A percentile compares a stretch with the other conserved stretches of the same genome.
phyloP scores from a whole-genome alignment of 2,888 invertebrate species.

The Lasioglossum calceatum region DNA sequence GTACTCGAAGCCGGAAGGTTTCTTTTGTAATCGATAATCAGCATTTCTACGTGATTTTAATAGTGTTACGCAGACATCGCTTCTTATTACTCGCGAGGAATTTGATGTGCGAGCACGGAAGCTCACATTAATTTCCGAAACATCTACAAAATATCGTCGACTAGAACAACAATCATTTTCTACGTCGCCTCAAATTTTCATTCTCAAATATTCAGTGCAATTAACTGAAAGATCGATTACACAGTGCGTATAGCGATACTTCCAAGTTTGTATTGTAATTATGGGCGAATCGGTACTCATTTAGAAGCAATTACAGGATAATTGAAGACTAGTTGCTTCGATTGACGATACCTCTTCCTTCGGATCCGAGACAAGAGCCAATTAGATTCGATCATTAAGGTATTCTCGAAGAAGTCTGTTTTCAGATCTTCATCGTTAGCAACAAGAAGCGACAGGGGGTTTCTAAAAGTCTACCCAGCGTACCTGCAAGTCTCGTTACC shows the following conservation, averaged over 20 bases:
- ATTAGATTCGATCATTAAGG: background rate
- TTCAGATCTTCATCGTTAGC: background rate
- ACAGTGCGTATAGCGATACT: background rate
- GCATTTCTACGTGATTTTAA: slow-evolving; percentile 30
- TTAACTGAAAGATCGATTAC: background rate
- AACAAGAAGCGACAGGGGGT: slow-evolving; percentile 35
- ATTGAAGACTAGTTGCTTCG: background rate
- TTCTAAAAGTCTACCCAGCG: slow-evolving; percentile 13
- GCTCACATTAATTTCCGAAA: background rate
- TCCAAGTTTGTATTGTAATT: background rate
- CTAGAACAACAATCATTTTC: background rate
- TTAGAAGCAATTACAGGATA: background rate
- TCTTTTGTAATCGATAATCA: slow-evolving; percentile 49
- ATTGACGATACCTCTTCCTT: background rate
- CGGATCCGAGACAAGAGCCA: background rate
- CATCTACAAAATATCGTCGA: background rate
- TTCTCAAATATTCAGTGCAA: background rate
- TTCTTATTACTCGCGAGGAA: slow-evolving; percentile 9
- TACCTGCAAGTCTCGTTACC: background rate
- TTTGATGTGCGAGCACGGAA: background rate
- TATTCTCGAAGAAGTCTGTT: background rate
- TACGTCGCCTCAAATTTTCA: background rate
- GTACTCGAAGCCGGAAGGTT: slow-evolving; percentile 26
- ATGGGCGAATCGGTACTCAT: background rate
- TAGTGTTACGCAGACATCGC: slow-evolving; percentile 11